A percentile compares a stretch with the other conserved stretches of the same genome.
Evolutionary conservation across 2,888 invertebrate species (phyloP).

Genomic region (Noctua comes): DNA sequence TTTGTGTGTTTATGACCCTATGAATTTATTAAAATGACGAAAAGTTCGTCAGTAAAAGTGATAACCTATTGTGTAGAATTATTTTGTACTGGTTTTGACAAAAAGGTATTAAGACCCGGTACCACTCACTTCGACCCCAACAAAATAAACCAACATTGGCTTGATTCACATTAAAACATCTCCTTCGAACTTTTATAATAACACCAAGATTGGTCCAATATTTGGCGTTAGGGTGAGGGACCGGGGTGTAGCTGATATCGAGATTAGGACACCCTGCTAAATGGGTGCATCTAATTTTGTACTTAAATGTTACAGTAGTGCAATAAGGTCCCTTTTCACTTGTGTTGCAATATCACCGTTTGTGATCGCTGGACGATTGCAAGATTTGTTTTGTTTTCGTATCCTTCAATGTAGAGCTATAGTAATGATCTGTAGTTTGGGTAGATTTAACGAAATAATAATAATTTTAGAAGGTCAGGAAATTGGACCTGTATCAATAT

Average conservation of each 20-base stretch:
- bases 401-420: slow-evolving; percentile 24
- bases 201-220: slow-evolving; percentile 6
- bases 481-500: slow-evolving; percentile 46
- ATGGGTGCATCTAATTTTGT: slow-evolving; percentile 61
- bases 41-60: not conserved
- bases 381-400: slow-evolving; percentile 29
- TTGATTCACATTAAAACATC: not conserved
- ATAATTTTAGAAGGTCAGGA: slow-evolving; percentile 35
- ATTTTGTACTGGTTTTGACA: slow-evolving; percentile 4
- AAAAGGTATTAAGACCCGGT: slow-evolving; percentile 2
- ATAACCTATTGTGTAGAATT: slow-evolving; percentile 32
- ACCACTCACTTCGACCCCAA: slow-evolving; percentile 14
- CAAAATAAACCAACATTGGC: not conserved
- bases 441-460: slow-evolving; percentile 44
- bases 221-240: slow-evolving; percentile 4
- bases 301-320: slow-evolving; percentile 54
- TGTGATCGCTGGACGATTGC: slow-evolving; percentile 58
- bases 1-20: not conserved
- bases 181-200: not conserved
- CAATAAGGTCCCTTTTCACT: slow-evolving; percentile 38
- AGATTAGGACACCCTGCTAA: slow-evolving; percentile 53
- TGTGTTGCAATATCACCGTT: slow-evolving; percentile 39
- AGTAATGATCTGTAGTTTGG: slow-evolving; percentile 28
- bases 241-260: slow-evolving; percentile 12
- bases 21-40: slow-evolving; percentile 10